Conservation (phyloP, 2,888 invertebrate species). For the Athalia circularis region DNA sequence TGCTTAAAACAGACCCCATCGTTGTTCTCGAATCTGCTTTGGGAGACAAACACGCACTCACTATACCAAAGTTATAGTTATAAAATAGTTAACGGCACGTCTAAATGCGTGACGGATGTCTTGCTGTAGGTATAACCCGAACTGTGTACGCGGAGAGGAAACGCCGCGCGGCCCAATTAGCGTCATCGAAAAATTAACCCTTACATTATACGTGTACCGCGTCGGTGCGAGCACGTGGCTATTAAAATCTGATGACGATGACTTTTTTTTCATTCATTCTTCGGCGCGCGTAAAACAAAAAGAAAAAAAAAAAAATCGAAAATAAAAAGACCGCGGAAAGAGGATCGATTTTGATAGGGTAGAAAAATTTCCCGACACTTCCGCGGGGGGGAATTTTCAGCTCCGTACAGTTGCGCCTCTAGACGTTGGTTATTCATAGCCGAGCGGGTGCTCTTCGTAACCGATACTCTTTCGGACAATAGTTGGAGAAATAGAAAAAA, state of each 20-base stretch:
- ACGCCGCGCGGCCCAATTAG: slow-evolving; percentile 41
- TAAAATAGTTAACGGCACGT: neutral
- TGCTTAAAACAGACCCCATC: slow-evolving; percentile 18
- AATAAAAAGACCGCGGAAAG: neutral
- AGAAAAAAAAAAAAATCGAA: neutral
- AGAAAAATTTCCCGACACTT: neutral
- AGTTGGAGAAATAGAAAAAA: slow-evolving; percentile 1
- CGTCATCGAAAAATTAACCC: slow-evolving; percentile 42
- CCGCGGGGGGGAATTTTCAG: neutral
- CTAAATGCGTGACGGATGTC: slow-evolving; percentile 44
- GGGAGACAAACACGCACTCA: slow-evolving; percentile 38
- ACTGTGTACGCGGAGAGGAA: slow-evolving; percentile 22
- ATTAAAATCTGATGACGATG: neutral
- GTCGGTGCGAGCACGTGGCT: neutral
- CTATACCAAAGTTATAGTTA: too few relatives aligned
- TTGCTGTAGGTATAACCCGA: slow-evolving; percentile 4
- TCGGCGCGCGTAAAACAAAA: neutral
- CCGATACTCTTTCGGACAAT: slow-evolving; percentile 32
- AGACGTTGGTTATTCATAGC: neutral
- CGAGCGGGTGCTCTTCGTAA: neutral
- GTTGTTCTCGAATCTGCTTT: slow-evolving; percentile 35
- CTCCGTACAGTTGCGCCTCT: neutral
- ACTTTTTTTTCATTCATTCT: neutral
- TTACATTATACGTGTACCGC: neutral
- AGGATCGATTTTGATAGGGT: too few relatives aligned